A percentile compares a stretch with the other conserved stretches of the same genome.
phyloP scores from a whole-genome alignment of 2,888 invertebrate species.

The Chrysolina haemoptera region DNA sequence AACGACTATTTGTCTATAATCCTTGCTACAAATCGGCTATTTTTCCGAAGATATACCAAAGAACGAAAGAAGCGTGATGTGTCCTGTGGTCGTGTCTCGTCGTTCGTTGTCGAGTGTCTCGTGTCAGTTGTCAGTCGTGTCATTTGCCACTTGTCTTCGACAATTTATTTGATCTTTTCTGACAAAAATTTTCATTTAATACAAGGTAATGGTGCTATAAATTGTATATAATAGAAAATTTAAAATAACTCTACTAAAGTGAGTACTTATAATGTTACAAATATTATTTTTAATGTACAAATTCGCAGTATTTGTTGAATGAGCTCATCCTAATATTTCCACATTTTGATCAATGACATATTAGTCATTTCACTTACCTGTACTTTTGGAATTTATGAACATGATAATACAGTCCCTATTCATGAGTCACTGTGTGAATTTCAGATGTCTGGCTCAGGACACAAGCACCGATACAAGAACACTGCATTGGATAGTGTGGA shows the following conservation, averaged over 20 bases:
- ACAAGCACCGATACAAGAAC: conserved; percentile 96
- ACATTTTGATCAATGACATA: conserved; percentile 13
- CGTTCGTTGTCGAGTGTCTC: no score
- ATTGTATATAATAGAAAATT: conserved; percentile 29
- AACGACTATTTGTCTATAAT: no score
- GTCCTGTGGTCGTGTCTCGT: no score
- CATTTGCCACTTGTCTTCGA: conserved; percentile 9
- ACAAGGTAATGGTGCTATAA: conserved; percentile 51
- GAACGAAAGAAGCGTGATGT: no score
- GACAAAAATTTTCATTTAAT: conserved; percentile 36
- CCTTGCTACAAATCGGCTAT: no score
- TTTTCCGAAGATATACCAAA: no score
- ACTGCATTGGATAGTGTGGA: conserved; percentile 93
- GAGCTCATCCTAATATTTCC: not conserved
- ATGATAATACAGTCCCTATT: not conserved
- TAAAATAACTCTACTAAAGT: conserved; percentile 39
- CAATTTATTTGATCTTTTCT: conserved; percentile 33
- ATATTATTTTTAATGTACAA: not conserved
- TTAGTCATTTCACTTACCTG: not conserved
- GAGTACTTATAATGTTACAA: conserved; percentile 32
- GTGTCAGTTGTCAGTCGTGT: no score
- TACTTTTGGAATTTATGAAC: not conserved
- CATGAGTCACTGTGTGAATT: conserved; percentile 45
- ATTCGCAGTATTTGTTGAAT: not conserved
- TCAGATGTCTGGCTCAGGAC: conserved; percentile 86